Percentiles rank a stretch among this genome's conserved stretches.
Evolutionary conservation across 23 tunicate species (phyloP).

Genomic region (Pegea sp.): DNA sequence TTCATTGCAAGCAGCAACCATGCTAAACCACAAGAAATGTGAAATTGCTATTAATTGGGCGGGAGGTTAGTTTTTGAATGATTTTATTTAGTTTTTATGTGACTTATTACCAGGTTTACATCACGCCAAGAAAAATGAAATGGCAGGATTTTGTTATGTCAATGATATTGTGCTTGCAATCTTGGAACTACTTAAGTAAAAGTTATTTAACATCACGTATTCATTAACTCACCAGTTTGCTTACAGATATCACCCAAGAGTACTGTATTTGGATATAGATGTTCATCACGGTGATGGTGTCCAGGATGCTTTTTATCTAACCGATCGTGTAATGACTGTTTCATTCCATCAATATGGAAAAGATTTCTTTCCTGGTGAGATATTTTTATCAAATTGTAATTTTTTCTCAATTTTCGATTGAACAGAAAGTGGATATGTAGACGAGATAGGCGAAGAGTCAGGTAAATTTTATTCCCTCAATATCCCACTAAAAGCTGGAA

Average conservation of each 20-base stretch:
- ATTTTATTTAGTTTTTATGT: background rate
- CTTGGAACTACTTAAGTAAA: conserved; percentile 62
- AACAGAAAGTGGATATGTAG: conserved; percentile 87
- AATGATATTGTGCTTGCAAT: conserved; percentile 96
- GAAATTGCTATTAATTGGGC: conserved; percentile 95
- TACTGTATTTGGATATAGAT: conserved; percentile 94
- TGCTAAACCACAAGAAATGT: conserved; percentile 84
- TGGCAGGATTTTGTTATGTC: conserved; percentile 97
- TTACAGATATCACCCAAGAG: conserved; percentile 73
- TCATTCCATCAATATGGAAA: conserved; percentile 98
- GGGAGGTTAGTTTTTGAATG: conserved; percentile 9
- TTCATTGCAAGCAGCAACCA: conserved; percentile 79
- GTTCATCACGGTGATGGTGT: conserved; percentile 99
- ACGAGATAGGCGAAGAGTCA: conserved; percentile 88
- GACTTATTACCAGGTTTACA: conserved; percentile 41
- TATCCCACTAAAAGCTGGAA: conserved; percentile 91
- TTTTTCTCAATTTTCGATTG: background rate
- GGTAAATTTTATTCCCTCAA: conserved; percentile 86
- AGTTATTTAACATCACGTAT: background rate
- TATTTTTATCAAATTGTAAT: background rate
- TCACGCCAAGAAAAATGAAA: conserved; percentile 97
- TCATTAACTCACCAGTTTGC: background rate
- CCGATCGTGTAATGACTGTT: conserved; percentile 99
- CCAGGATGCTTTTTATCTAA: conserved; percentile 94
- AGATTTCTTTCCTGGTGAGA: conserved; percentile 65